phyloP scores from a whole-genome alignment of 2,888 invertebrate genomes.

The Galeruca laticollis region DNA sequence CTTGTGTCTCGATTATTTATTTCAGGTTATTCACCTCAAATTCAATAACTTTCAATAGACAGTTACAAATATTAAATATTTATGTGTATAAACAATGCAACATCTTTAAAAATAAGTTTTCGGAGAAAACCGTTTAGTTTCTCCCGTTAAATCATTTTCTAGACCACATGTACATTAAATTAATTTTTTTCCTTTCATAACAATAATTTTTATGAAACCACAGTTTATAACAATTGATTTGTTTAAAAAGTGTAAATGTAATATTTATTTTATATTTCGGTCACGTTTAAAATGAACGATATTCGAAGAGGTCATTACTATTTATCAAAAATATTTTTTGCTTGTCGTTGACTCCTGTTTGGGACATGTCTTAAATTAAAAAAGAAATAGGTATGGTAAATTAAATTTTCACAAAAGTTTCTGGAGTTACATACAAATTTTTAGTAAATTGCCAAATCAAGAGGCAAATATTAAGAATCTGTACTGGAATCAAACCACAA shows the following conservation, averaged over 20 bases:
- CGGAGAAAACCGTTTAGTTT: background rate
- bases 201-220: background rate
- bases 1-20: background rate
- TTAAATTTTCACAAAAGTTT: too few species aligned
- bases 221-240: background rate
- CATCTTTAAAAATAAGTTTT: background rate
- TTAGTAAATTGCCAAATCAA: too few species aligned
- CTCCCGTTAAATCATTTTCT: background rate
- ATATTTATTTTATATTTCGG: background rate
- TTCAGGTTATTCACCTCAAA: constrained; percentile 1
- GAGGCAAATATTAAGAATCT: too few species aligned
- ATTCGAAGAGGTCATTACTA: background rate
- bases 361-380: too few species aligned
- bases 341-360: background rate
- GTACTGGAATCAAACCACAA: too few species aligned
- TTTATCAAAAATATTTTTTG: background rate
- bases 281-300: constrained; percentile 3
- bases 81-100: background rate
- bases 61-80: background rate
- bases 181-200: background rate
- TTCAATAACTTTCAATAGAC: background rate
- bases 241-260: background rate
- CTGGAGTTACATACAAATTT: too few species aligned
- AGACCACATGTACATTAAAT: background rate
- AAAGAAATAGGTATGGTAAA: too few species aligned